Percentiles rank a stretch among this genome's conserved stretches.
phyloP scores from a whole-genome alignment of 2,797 vertebrate genomes.

The Lagocephalus sceleratus region DNA sequence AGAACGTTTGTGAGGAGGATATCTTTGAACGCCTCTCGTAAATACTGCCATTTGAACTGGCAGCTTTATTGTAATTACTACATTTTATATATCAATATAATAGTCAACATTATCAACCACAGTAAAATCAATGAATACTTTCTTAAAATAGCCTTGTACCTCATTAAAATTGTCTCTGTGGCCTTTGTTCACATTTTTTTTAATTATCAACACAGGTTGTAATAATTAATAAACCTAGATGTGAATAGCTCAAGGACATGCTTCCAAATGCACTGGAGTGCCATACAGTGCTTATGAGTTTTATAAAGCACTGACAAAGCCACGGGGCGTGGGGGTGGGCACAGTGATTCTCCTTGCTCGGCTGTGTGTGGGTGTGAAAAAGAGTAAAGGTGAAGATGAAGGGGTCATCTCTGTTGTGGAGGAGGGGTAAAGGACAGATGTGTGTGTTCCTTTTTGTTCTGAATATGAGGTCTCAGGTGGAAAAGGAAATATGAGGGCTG shows the following conservation, averaged over 20 bases:
- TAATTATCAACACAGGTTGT: conserved; percentile 6
- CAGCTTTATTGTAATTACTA: background rate
- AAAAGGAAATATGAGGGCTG: conserved; percentile 57
- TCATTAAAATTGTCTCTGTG: conserved; percentile 15
- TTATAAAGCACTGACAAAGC: conserved; percentile 41
- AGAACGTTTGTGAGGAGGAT: background rate
- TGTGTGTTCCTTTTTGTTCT: conserved; percentile 31
- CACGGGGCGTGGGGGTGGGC: conserved; percentile 8
- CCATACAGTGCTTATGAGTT: conserved; percentile 21
- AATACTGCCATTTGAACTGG: background rate
- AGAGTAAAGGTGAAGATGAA: conserved; percentile 54
- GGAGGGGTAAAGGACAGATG: conserved; percentile 58
- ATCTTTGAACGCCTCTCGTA: background rate
- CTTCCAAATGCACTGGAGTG: conserved; percentile 20
- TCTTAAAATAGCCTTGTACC: background rate
- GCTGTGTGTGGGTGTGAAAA: conserved; percentile 60
- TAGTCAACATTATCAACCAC: conserved; percentile 9
- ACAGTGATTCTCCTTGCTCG: conserved; percentile 39
- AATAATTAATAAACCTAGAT: conserved; percentile 24
- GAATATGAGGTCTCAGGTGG: conserved; percentile 66
- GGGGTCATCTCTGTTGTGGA: conserved; percentile 60
- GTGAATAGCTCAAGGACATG: conserved; percentile 52
- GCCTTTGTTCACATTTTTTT: conserved; percentile 16
- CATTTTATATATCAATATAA: background rate
- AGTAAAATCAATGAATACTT: conserved; percentile 1